Base-by-base conservation (phyloP, 2,888 invertebrate genomes). In the Crossocerus cetratus region DNA sequence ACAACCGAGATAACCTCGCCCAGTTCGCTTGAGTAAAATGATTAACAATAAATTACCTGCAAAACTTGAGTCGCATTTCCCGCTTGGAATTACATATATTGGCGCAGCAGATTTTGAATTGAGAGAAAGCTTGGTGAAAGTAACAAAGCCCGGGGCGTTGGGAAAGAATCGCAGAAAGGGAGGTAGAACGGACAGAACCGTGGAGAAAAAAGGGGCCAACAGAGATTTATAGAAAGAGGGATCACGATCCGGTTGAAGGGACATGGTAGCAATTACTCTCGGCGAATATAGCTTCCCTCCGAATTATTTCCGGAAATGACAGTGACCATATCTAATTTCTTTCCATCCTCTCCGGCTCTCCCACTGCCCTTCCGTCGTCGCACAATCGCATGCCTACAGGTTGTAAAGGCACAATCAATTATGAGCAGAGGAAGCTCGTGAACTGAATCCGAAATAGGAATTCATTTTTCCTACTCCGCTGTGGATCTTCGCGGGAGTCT, bases 301-400 rank as follows among this genome's bases (percentile, higher is more conserved):
- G 16, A 49, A 49, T 49, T 49, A 49, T 49, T 49, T 49, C 49
- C 49, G 49, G 49, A 49, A 49, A 49, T 49, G 49, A 49, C 49
- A 49, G 49, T 49, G 49, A 49, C 49, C 49, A 49, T 49, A 49
- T 49, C 49, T 49, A 49, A 49, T 49, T 49, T 49, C n/a, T 49
- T 13, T 5, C 16, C 16, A 16, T 13, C 49, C n/a, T 49, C 16
- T 0, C 32, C 32, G 5, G 32, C 0, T 49, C 43, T 49, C 45
- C 49, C 49, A 16, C 8, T 32, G 8, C 32, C 32, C 11, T 11
- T 13, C 14, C 49, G 49, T 32, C 32, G 8, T 32, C 32, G 32
- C 32, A 32, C 8, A 49, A 49, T 49, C 49, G 49, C 49, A 49
- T 16, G 49, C 16, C 49, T 49, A 14, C 49, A 14, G 14, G 49